Evolutionary conservation across 2,797 vertebrate species (phyloP).

Genomic region (Hydrolagus colliei): DNA sequence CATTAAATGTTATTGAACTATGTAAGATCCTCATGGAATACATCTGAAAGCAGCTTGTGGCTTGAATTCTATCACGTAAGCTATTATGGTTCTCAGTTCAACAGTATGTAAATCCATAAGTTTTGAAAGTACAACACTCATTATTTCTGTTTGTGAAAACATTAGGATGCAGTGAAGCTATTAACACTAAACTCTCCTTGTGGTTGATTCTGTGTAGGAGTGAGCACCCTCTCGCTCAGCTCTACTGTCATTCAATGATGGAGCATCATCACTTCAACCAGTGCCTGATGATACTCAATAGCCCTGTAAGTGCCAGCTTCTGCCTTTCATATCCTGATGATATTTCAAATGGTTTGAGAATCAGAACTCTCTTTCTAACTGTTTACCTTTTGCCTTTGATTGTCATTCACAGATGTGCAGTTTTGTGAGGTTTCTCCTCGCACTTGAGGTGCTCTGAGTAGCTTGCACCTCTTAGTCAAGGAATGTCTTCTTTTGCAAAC

Average conservation of each 20-base stretch:
- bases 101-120: too few relatives aligned
- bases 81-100: too few relatives aligned
- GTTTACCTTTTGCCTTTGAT: too few relatives aligned
- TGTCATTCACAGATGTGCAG: not conserved
- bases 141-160: not conserved
- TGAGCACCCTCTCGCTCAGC: conserved; percentile 87
- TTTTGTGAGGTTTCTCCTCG: conserved; percentile 18
- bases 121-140: not conserved
- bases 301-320: conserved; percentile 66
- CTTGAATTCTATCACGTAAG: too few relatives aligned
- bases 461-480: too few relatives aligned
- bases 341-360: not conserved
- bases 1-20: not conserved
- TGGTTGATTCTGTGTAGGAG: conserved; percentile 58
- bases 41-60: not conserved
- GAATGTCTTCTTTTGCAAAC: too few relatives aligned
- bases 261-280: conserved; percentile 97
- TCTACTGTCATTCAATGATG: conserved; percentile 96
- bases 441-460: too few relatives aligned
- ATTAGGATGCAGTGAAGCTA: not conserved
- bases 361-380: not conserved
- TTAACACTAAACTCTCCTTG: not conserved
- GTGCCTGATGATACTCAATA: conserved; percentile 97
- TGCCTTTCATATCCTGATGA: not conserved
- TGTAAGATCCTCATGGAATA: not conserved